Evolutionary conservation across 35 echinoderm and acorn worm species (phyloP), one percentile per base, ranked within the genome.

Genomic region (Strongylocentrotus purpuratus): DNA sequence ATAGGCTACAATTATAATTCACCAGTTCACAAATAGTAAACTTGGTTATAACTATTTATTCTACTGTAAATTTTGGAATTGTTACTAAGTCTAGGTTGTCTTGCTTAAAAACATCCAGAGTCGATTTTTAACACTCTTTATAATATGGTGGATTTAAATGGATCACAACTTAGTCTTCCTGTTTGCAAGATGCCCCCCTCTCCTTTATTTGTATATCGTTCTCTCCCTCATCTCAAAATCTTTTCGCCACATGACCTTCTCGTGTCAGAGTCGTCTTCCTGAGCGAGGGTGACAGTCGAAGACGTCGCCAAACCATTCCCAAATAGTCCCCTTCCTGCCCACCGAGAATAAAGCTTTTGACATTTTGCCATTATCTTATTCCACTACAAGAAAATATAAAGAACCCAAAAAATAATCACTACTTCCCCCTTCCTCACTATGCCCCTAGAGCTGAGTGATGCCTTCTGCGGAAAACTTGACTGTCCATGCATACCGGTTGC

Each of bases 361-460:
- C 65, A 78, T 78, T 78, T 78, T 78, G 65, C 65, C 65, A 78
- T 78, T 78, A 78, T 78, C 20, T 78, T n/a, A n/a, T n/a, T 78
- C 65, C 7, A 78, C 20, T 0, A 28, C 20, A 78, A 78, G 65
- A 78, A 78, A 78, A 0, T n/a, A n/a, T 2, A n/a, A 78, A 78
- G 65, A 78, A 78, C 65, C n/a, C 0, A 41, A 55, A 78, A 78
- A 78, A 78, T 78, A 2, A 78, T 78, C 65, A 78, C 15, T n/a
- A 78, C 65, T 78, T 78, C 65, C 65, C 65, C 65, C 65, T 78
- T 78, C 25, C 65, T 78, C 3, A 55, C 65, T 78, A 9, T 78
- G 28, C 65, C 50, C 28, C 22, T 28, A 78, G 15, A 78, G 20
- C 65, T 3, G 65, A 8, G 65, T n/a, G 65, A 78, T 78, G 65